Conservation (phyloP, 30 jellyfish, hydroid and myxozoan genomes). For the Mastigias papua region DNA sequence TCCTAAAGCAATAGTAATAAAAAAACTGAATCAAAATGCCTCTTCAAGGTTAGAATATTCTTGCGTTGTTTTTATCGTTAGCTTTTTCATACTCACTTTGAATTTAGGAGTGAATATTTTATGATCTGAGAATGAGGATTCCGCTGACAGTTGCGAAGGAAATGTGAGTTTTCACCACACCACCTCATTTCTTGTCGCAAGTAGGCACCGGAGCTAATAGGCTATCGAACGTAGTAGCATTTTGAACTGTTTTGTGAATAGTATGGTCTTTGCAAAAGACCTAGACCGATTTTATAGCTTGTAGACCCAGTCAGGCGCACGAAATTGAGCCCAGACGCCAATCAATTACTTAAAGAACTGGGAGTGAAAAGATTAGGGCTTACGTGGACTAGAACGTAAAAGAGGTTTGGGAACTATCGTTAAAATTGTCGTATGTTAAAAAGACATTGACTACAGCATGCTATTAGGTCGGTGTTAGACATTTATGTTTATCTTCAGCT, state of each 20-base stretch:
- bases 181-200: background rate
- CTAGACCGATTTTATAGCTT: too few relatives aligned
- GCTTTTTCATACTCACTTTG: background rate
- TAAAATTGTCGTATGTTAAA: too few relatives aligned
- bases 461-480: too few relatives aligned
- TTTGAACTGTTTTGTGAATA: background rate
- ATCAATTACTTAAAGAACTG: too few relatives aligned
- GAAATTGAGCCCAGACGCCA: too few relatives aligned
- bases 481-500: too few relatives aligned
- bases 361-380: too few relatives aligned
- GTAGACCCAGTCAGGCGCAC: too few relatives aligned
- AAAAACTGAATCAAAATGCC: background rate
- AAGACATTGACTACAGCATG: too few relatives aligned
- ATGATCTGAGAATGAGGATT: background rate
- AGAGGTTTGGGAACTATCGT: too few relatives aligned
- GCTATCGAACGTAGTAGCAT: background rate
- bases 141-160: background rate
- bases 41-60: background rate
- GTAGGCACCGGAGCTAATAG: background rate
- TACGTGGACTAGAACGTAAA: too few relatives aligned
- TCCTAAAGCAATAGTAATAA: background rate
- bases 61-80: background rate
- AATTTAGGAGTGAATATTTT: background rate
- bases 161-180: background rate
- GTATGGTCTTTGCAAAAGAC: background rate